These are phyloP conservation scores for Cheilosia soror DNA, from an alignment of 2,888 invertebrate species.

Conservation along the genomic window DNA sequence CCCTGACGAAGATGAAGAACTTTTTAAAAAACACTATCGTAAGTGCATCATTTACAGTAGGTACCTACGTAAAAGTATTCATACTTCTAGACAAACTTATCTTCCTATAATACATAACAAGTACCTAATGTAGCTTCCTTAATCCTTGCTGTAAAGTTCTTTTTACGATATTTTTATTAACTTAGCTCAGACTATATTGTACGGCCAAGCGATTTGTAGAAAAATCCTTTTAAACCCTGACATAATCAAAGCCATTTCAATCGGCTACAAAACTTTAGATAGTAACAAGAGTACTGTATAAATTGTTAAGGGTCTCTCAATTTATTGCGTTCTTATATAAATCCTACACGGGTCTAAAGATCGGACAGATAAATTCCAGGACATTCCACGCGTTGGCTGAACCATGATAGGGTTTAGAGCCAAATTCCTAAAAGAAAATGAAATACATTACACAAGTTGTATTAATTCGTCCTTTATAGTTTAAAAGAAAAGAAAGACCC, in stretches of 20 bases:
- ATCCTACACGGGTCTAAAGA: neutral
- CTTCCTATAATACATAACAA: too few relatives aligned
- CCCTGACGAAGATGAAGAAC: too few relatives aligned
- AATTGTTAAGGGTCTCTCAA: neutral
- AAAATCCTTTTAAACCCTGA: neutral
- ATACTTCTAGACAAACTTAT: too few relatives aligned
- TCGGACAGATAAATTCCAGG: conserved; percentile 9
- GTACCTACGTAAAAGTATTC: too few relatives aligned
- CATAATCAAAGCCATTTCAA: neutral
- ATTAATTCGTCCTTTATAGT: conserved; percentile 17
- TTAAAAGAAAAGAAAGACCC: neutral
- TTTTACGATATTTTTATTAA: too few relatives aligned
- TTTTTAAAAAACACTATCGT: too few relatives aligned
- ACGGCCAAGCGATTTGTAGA: neutral
- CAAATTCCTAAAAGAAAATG: conserved; percentile 1
- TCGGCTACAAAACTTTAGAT: conserved; percentile 8
- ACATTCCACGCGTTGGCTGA: conserved; percentile 7
- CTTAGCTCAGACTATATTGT: neutral
- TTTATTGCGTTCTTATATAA: neutral
- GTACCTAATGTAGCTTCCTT: too few relatives aligned
- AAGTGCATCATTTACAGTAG: too few relatives aligned
- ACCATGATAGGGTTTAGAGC: conserved; percentile 10
- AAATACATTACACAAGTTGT: conserved; percentile 10
- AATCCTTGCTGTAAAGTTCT: too few relatives aligned
- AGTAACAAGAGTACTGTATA: neutral